A percentile compares a stretch with the other conserved stretches of the same genome.
Conservation (phyloP, 2,888 invertebrate genomes). For the Hydrotaea diabolus region DNA sequence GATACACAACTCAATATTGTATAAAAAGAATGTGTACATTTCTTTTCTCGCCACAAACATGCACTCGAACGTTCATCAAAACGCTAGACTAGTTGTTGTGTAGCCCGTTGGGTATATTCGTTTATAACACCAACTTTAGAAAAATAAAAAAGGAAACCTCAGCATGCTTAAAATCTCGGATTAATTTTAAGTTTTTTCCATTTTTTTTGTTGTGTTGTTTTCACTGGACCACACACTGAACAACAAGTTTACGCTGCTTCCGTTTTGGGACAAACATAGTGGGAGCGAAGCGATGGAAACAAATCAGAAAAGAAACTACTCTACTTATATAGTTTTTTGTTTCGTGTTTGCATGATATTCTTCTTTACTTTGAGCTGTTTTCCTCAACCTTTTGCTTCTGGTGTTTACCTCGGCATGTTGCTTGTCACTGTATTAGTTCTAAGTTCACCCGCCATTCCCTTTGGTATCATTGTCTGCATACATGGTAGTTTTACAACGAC, state of each 20-base stretch:
- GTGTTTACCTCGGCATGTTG: constrained; percentile 30
- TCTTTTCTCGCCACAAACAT: background rate
- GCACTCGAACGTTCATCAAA: background rate
- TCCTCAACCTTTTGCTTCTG: background rate
- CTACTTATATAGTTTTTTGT: background rate
- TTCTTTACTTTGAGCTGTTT: constrained; percentile 10
- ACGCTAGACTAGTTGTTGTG: background rate
- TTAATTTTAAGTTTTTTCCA: constrained; percentile 9
- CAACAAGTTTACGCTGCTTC: constrained; percentile 27
- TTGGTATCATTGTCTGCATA: background rate
- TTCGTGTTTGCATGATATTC: background rate
- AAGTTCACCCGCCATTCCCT: constrained; percentile 42
- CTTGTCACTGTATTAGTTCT: constrained; percentile 46
- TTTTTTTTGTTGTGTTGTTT: too few relatives aligned
- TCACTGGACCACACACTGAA: constrained; percentile 1
- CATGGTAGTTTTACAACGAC: constrained; percentile 46
- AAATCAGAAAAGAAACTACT: constrained; percentile 9
- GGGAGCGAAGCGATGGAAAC: background rate
- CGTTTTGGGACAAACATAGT: background rate
- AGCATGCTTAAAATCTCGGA: background rate
- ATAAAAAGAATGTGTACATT: background rate
- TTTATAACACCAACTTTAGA: background rate
- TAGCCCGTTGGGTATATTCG: constrained; percentile 5
- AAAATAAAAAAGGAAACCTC: background rate
- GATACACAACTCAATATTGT: background rate